These are phyloP conservation scores for Argyresthia albistria DNA, from an alignment of 2,888 invertebrate species.

Conservation along the genomic window DNA sequence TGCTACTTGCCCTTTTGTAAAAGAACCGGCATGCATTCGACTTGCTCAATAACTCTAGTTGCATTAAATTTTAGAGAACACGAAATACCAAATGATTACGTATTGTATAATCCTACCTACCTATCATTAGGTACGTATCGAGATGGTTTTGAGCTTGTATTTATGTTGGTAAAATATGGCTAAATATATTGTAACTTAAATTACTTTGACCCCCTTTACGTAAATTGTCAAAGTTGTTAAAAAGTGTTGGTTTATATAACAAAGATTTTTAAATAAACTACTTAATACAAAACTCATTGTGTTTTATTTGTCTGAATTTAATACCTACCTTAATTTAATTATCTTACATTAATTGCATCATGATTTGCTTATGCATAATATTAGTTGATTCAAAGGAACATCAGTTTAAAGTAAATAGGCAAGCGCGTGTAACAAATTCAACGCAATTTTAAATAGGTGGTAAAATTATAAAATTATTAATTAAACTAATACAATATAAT, in stretches of 20 bases:
- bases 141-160: background rate
- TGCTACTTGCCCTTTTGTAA: too few species aligned
- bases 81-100: constrained; percentile 41
- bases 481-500: too few species aligned
- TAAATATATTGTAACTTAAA: constrained; percentile 10
- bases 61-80: constrained; percentile 28
- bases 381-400: too few species aligned
- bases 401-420: too few species aligned
- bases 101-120: constrained; percentile 23
- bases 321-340: too few species aligned
- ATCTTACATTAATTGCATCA: background rate
- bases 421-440: too few species aligned
- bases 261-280: constrained; percentile 71
- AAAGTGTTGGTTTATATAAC: constrained; percentile 68
- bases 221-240: constrained; percentile 36
- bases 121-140: too few species aligned
- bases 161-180: constrained; percentile 6
- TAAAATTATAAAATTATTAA: too few species aligned
- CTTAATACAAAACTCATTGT: constrained; percentile 43
- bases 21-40: constrained; percentile 2
- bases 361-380: too few species aligned
- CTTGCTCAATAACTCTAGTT: constrained; percentile 31
- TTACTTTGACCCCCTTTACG: constrained; percentile 6
- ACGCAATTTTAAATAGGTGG: too few species aligned
- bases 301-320: constrained; percentile 7